These are phyloP conservation scores for Limnephilus lunatus DNA, from an alignment of 2,888 invertebrate species.

Conservation along the genomic window DNA sequence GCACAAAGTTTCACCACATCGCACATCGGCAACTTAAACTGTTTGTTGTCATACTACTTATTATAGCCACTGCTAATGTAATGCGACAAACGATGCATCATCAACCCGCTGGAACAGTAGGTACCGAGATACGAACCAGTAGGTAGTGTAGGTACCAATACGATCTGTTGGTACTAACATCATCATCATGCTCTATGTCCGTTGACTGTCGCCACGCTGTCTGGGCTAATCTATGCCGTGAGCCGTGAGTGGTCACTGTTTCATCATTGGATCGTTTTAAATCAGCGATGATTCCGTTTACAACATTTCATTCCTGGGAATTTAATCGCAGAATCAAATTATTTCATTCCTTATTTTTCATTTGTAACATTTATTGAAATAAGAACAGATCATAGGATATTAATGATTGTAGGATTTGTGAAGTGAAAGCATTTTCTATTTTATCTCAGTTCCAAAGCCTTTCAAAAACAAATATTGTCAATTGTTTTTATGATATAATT, in stretches of 20 bases:
- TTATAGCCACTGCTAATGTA: constrained; percentile 20
- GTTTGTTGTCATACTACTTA: constrained; percentile 21
- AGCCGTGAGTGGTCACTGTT: background rate
- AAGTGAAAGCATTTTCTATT: too few species aligned
- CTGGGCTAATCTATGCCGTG: constrained; percentile 8
- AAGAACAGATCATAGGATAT: background rate
- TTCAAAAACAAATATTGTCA: too few species aligned
- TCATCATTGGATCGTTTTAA: background rate
- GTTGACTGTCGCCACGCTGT: constrained; percentile 42
- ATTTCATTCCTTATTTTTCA: background rate
- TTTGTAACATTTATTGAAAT: background rate
- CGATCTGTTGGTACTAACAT: background rate
- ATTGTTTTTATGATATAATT: too few species aligned
- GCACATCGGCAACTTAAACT: constrained; percentile 16
- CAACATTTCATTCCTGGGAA: background rate
- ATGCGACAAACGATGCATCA: constrained; percentile 38
- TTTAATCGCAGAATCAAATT: background rate
- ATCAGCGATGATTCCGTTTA: background rate
- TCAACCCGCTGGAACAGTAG: background rate
- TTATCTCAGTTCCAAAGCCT: too few species aligned
- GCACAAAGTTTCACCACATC: background rate
- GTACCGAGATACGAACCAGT: background rate
- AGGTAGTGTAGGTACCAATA: background rate
- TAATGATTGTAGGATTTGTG: too few species aligned
- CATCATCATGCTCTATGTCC: background rate